Evolutionary conservation across 2,888 invertebrate genomes (phyloP).

Genomic region (Troides aeacus): DNA sequence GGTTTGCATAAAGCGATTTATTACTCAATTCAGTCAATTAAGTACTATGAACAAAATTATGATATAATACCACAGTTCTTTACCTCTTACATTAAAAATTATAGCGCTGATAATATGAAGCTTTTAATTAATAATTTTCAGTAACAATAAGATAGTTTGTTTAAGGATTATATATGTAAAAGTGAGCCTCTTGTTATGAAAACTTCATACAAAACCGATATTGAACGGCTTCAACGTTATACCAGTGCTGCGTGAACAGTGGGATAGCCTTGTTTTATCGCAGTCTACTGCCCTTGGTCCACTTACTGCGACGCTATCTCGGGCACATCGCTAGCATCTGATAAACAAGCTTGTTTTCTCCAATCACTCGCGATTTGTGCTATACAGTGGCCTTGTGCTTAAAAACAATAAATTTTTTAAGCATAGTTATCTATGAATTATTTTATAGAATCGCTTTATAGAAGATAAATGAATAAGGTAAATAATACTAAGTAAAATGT

Average conservation of each 20-base stretch:
- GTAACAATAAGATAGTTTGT: too few species aligned
- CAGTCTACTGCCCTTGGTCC: slow-evolving; percentile 71
- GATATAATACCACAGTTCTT: slow-evolving; percentile 1
- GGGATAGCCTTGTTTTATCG: slow-evolving; percentile 70
- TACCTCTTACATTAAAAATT: not conserved
- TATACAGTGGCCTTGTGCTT: slow-evolving; percentile 17
- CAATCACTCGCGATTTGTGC: slow-evolving; percentile 31
- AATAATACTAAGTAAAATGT: not conserved
- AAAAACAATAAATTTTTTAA: not conserved
- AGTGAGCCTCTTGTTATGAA: not conserved
- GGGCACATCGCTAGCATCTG: slow-evolving; percentile 65
- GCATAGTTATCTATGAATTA: not conserved
- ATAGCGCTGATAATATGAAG: too few species aligned
- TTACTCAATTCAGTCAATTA: slow-evolving; percentile 10
- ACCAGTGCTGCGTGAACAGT: slow-evolving; percentile 29
- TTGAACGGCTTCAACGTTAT: not conserved
- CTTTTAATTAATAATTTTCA: too few species aligned
- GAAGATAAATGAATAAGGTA: not conserved
- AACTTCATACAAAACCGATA: not conserved
- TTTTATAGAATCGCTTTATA: not conserved
- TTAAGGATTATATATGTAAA: too few species aligned
- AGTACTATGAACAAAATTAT: slow-evolving; percentile 10
- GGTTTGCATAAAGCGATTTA: slow-evolving; percentile 7
- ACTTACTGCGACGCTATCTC: slow-evolving; percentile 65
- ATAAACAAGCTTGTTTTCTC: slow-evolving; percentile 57